Evolutionary conservation across 1,140 invertebrate genomes (phyloP), one percentile per base, ranked within the genome.

Genomic region (Dinoponera quadriceps): DNA sequence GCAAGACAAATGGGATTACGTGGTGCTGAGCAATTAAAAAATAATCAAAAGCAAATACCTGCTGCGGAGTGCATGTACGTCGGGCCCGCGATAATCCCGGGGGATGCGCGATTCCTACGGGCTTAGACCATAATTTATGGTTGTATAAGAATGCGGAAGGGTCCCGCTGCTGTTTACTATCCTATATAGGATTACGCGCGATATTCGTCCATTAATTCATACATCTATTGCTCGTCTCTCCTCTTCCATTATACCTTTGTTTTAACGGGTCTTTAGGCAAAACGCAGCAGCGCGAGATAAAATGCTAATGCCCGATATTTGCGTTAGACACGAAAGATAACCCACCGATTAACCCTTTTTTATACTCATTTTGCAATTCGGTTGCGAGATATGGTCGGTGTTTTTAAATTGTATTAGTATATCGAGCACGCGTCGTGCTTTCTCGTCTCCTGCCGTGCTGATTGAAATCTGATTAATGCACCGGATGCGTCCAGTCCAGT

Each of bases 101-200:
- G 86, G 86, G 81, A 83, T 83, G 68, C 78, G 51, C 68, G 72
- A 82, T 69, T 83, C 86, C 77, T 62, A 63, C 54, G 73, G 87
- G 86, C 86, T 91, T 90, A 86, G 87, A 90, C 91, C 86, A 93
- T 93, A 93, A 94, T 94, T 94, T 94, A 94, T 93, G 87, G 92
- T 92, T 91, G 90, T 92, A 91, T 94, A 93, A 94, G 92, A 94
- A 93, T 93, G 91, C 91, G 90, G 92, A 92, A 91, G 92, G 92
- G 91, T 90, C 85, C 89, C 85, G 82, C 72, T 66, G 77, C 88
- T 91, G 91, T 93, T 91, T 93, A 90, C 90, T 69, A 87, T 93
- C 89, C 88, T 89, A 89, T 89, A 91, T 55, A 88, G 77, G 87
- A 88, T 88, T 88, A 88, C 83, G 84, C 73, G 55, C 88, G 83